Percentiles rank a stretch among this genome's conserved stretches.
These are phyloP conservation scores for Caenorhabditis afra DNA, from an alignment of 2,888 invertebrate species.

Conservation along the genomic window DNA sequence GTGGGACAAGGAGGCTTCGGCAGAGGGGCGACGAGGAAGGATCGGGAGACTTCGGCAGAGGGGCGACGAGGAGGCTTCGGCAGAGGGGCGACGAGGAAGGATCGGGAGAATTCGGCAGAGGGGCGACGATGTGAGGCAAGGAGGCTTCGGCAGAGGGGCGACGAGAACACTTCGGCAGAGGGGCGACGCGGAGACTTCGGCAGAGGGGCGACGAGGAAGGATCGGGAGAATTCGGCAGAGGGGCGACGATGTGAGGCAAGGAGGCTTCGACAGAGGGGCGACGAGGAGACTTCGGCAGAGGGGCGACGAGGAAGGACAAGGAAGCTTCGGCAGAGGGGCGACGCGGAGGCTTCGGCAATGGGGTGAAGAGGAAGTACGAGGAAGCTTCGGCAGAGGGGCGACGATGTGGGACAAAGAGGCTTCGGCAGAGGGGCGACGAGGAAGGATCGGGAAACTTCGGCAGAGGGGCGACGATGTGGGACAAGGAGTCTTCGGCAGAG, in stretches of 20 bases:
- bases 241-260: too few relatives aligned
- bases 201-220: conserved; percentile 1
- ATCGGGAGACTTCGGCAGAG: not conserved
- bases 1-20: not conserved
- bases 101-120: too few relatives aligned
- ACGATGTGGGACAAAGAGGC: too few relatives aligned
- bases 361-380: not conserved
- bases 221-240: too few relatives aligned
- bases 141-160: conserved; percentile 6
- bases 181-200: not conserved
- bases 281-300: too few relatives aligned
- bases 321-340: too few relatives aligned
- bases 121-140: not conserved
- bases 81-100: too few relatives aligned
- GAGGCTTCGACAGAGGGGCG: too few relatives aligned
- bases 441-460: too few relatives aligned
- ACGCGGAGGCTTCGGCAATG: not conserved
- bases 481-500: not conserved
- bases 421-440: too few relatives aligned
- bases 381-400: too few relatives aligned
- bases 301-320: not conserved
- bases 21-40: conserved; percentile 6
- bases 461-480: not conserved
- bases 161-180: not conserved
- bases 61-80: too few relatives aligned